These are phyloP conservation scores for Ascidia mentula DNA, from an alignment of 23 tunicate genomes.

Conservation along the genomic window DNA sequence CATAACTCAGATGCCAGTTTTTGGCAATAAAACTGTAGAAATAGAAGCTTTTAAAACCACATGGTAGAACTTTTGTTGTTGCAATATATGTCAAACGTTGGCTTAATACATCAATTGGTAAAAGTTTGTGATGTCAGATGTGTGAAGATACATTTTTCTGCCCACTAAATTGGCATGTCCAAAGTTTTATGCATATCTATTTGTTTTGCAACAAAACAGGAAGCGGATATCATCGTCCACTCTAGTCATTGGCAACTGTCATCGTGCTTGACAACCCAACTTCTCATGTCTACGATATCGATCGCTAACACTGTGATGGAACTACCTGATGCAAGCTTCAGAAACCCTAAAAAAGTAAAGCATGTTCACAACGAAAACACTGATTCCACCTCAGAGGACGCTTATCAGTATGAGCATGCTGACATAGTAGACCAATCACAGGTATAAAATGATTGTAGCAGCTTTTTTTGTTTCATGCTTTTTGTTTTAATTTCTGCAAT, in stretches of 20 bases:
- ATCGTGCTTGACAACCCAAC: constrained; percentile 74
- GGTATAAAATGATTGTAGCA: background rate
- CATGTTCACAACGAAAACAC: background rate
- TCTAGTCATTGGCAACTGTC: constrained; percentile 74
- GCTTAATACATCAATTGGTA: no score
- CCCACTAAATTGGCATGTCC: no score
- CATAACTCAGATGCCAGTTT: no score
- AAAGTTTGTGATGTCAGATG: no score
- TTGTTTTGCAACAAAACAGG: no score
- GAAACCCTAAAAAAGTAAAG: background rate
- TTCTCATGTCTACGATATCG: constrained; percentile 69
- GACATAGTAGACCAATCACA: constrained; percentile 42
- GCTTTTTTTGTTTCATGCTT: background rate
- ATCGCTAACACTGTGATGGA: constrained; percentile 93
- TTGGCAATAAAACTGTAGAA: no score
- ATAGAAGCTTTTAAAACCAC: no score
- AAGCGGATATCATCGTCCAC: background rate
- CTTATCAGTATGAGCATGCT: background rate
- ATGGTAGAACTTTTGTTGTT: no score
- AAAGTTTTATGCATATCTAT: no score
- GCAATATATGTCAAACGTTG: no score
- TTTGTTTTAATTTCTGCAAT: background rate
- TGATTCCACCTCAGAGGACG: constrained; percentile 42
- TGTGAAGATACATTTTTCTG: no score
- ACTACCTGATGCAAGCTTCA: constrained; percentile 59